Base-by-base conservation (phyloP, 2,888 invertebrate species). In the Zygothrica quintamaculata region DNA sequence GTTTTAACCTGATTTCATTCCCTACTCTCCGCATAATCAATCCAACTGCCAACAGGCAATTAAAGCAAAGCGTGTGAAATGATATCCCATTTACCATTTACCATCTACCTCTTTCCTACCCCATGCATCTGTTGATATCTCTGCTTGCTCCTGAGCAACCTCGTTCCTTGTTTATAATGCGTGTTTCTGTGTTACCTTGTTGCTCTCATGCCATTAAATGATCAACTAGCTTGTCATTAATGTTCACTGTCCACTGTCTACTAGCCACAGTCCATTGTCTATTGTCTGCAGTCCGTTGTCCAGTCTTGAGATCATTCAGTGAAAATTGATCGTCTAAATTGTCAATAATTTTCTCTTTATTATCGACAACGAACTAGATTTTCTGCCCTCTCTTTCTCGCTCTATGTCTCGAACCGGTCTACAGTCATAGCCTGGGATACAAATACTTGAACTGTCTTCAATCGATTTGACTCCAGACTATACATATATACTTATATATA, bases 121-220 rank as follows among this genome's bases (percentile, higher is more conserved):
- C 9, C n/a, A n/a, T n/a, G n/a, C 44, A 22, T 12, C 33, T 62
- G 64, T 39, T 56, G 65, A 64, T 56, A 37, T 40, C 18, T 31
- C 33, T 65, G 68, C 51, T 29, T 33, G 71, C 65, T 47, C 65
- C 58, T 18, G 53, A 39, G 6, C 55, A 59, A 3, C 76, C 50
- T 34, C 37, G 39, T 46, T 65, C 46, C 46, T n/a, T n/a, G 51
- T 25, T 53, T 22, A 25, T 57, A 56, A 82, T 75, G 84, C 84
- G 84, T 78, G 84, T 78, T 79, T 79, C 79, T 68, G 68, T 79
- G 84, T 64, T 78, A 75, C 62, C 64, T 75, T 71, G 69, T 76
- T 31, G 52, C 55, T n/a, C n/a, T n/a, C n/a, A n/a, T n/a, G n/a
- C n/a, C n/a, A n/a, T n/a, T n/a, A n/a, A n/a, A n/a, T n/a, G n/a